Conservation (phyloP, 1,140 invertebrate species). For the Chrysomallon squamiferum region DNA sequence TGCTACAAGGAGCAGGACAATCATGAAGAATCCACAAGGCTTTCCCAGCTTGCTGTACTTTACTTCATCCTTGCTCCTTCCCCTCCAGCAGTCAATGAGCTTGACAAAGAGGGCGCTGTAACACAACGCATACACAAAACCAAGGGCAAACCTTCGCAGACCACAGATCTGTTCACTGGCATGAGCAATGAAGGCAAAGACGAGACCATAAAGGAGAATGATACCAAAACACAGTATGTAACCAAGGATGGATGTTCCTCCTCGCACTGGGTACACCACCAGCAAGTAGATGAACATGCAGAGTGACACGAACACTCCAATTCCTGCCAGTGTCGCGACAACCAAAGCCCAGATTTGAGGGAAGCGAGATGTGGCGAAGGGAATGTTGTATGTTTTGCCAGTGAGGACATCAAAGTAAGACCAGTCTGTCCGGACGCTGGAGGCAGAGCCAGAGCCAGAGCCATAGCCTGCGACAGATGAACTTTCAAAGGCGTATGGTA, state of each 20-base stretch:
- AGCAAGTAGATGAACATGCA: constrained; percentile 65
- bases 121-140: constrained; percentile 64
- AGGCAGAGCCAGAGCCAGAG: constrained; percentile 35
- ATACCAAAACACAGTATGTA: constrained; percentile 66
- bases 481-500: not conserved
- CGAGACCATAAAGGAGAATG: constrained; percentile 63
- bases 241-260: constrained; percentile 65
- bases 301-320: constrained; percentile 58
- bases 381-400: constrained; percentile 41
- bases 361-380: constrained; percentile 54
- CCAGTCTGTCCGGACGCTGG: constrained; percentile 36
- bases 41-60: constrained; percentile 56
- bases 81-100: constrained; percentile 63
- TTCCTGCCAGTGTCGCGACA: constrained; percentile 55
- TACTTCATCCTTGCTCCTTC: constrained; percentile 52
- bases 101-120: constrained; percentile 66
- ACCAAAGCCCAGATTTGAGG: constrained; percentile 62
- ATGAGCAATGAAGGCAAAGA: constrained; percentile 65
- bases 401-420: constrained; percentile 56
- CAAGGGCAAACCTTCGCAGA: constrained; percentile 61
- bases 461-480: constrained; percentile 14
- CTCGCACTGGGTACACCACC: constrained; percentile 62
- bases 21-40: constrained; percentile 62
- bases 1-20: constrained; percentile 57
- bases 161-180: constrained; percentile 62